Conservation (phyloP, 2,888 invertebrate genomes). For the Coelinius sp. region DNA sequence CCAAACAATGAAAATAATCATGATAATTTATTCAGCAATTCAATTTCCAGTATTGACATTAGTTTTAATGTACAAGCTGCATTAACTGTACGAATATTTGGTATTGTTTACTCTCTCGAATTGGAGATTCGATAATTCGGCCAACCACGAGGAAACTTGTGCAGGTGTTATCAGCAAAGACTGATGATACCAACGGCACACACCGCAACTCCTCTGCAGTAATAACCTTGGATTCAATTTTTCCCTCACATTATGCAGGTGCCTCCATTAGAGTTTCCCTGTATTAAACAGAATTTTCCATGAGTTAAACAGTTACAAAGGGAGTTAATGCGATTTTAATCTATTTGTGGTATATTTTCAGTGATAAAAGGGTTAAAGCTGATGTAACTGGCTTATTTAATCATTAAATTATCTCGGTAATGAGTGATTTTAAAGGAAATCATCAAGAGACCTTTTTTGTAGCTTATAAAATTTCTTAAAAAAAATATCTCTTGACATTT, state of each 20-base stretch:
- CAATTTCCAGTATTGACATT: background rate
- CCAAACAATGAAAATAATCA: background rate
- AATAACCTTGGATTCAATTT: background rate
- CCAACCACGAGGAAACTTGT: background rate
- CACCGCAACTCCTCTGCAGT: constrained; percentile 3
- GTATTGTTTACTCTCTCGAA: background rate
- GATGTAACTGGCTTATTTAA: no score
- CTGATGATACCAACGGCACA: background rate
- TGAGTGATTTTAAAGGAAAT: no score
- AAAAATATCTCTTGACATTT: background rate
- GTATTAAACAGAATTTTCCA: background rate
- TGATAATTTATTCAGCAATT: background rate
- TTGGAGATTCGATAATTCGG: constrained; percentile 23
- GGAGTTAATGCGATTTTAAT: background rate
- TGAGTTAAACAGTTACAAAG: background rate
- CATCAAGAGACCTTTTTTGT: no score
- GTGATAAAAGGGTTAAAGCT: no score
- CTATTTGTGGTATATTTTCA: background rate
- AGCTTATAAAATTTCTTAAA: no score
- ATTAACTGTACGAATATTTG: background rate
- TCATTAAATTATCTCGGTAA: no score
- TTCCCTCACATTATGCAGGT: background rate
- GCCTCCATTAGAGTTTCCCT: background rate
- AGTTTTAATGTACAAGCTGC: background rate
- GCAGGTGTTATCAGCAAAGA: constrained; percentile 1